Evolutionary conservation across 1,140 invertebrate genomes (phyloP).

Genomic region (Micrasema longulum): DNA sequence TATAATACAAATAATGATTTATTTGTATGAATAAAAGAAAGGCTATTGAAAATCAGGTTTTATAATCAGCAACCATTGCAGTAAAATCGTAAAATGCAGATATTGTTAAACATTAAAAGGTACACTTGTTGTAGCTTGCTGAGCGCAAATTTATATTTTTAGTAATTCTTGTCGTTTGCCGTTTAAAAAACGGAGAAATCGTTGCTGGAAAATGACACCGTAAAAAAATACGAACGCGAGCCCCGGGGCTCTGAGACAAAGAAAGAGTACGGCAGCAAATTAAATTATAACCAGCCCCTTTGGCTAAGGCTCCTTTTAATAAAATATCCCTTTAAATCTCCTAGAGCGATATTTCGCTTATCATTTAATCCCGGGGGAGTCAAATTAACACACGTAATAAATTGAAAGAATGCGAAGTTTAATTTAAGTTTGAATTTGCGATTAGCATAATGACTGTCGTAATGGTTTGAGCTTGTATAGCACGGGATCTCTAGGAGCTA

Average conservation of each 20-base stretch:
- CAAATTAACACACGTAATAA: constrained; percentile 39
- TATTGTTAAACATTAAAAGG: no score
- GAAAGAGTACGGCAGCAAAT: constrained; percentile 45
- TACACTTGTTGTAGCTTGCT: no score
- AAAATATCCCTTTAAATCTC: constrained; percentile 26
- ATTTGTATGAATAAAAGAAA: no score
- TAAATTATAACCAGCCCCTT: constrained; percentile 39
- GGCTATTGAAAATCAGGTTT: no score
- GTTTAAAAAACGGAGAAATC: constrained; percentile 34
- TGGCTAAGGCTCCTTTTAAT: constrained; percentile 12
- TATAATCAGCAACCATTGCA: no score
- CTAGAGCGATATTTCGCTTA: constrained; percentile 28
- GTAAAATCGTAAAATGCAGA: no score
- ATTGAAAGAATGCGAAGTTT: constrained; percentile 37
- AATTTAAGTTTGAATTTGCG: constrained; percentile 36
- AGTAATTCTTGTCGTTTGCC: constrained; percentile 26
- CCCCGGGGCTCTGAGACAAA: constrained; percentile 40
- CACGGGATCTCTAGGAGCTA: background rate
- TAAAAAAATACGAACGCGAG: constrained; percentile 47
- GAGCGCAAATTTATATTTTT: no score
- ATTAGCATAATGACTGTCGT: constrained; percentile 26
- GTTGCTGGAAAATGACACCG: constrained; percentile 47
- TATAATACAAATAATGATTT: no score
- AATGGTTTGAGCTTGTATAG: constrained; percentile 9
- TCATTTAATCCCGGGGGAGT: constrained; percentile 18